Evolutionary conservation across 1,140 invertebrate species (phyloP).

Genomic region (Macrocentrus cingulum): DNA sequence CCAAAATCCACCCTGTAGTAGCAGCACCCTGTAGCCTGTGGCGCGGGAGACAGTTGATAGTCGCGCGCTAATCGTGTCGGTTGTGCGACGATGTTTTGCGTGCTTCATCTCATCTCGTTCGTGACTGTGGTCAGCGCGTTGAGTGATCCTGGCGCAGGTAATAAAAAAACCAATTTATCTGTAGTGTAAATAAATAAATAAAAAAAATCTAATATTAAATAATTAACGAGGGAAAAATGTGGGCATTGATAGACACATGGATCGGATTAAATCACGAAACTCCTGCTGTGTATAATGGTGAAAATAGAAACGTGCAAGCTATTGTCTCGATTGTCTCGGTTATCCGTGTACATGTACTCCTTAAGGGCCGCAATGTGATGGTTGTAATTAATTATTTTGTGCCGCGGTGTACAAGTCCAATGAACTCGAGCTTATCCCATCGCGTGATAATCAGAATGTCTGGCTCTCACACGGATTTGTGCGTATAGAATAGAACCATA

Average conservation of each 20-base stretch:
- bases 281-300: constrained; percentile 11
- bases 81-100: constrained; percentile 48
- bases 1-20: too few relatives aligned
- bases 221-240: too few relatives aligned
- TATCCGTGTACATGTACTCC: constrained; percentile 2
- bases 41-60: constrained; percentile 50
- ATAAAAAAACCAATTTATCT: constrained; percentile 27
- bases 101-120: constrained; percentile 45
- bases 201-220: neutral
- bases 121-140: constrained; percentile 47
- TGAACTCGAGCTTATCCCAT: constrained; percentile 27
- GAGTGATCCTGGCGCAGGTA: constrained; percentile 53
- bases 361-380: constrained; percentile 10
- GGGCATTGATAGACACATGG: too few relatives aligned
- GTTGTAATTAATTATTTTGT: constrained; percentile 27
- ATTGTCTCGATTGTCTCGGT: constrained; percentile 18
- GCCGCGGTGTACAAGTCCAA: constrained; percentile 21
- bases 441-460: constrained; percentile 28
- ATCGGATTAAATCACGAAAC: neutral
- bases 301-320: constrained; percentile 11
- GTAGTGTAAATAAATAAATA: neutral
- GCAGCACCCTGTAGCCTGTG: too few relatives aligned
- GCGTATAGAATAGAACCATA: constrained; percentile 8
- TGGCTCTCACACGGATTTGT: neutral
- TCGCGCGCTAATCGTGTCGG: constrained; percentile 51